Evolutionary conservation across 2,888 invertebrate species (phyloP).

Genomic region (Chesias legatella): DNA sequence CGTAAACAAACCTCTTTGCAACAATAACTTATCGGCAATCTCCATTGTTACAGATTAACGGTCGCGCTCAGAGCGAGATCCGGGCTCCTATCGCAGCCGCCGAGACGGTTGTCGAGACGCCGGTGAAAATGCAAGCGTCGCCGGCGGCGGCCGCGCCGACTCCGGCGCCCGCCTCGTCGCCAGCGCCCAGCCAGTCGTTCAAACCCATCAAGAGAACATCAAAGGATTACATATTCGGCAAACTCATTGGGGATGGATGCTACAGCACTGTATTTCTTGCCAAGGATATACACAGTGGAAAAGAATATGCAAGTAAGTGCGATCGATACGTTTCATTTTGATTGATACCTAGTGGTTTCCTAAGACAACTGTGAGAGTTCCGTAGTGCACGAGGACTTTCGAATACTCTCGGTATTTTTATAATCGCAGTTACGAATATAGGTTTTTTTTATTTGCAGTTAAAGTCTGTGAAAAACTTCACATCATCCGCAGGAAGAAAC

Average conservation of each 20-base stretch:
- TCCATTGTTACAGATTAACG: constrained; percentile 64
- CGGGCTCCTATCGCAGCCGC: constrained; percentile 79
- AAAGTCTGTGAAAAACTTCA: constrained; percentile 98
- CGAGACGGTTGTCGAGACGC: constrained; percentile 72
- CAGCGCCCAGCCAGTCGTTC: constrained; percentile 62
- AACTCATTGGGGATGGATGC: constrained; percentile 97
- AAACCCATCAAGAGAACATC: constrained; percentile 84
- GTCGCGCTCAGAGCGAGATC: constrained; percentile 62
- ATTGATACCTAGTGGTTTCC: too few species aligned
- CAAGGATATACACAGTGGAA: constrained; percentile 92
- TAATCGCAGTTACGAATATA: too few species aligned
- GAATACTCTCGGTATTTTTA: too few species aligned
- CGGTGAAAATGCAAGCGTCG: constrained; percentile 74
- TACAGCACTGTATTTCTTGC: constrained; percentile 97
- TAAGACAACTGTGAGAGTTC: too few species aligned
- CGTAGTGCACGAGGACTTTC: too few species aligned
- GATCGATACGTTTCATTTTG: too few species aligned
- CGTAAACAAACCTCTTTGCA: constrained; percentile 27
- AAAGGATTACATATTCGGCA: constrained; percentile 96
- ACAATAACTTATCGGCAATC: constrained; percentile 13
- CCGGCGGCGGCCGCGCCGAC: constrained; percentile 66
- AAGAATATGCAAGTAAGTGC: constrained; percentile 96
- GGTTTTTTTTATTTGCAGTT: too few species aligned
- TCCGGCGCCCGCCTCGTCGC: constrained; percentile 60
- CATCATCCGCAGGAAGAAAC: constrained; percentile 95